These are phyloP conservation scores for Amphipoea oculea DNA, from an alignment of 2,888 invertebrate species.

Conservation along the genomic window DNA sequence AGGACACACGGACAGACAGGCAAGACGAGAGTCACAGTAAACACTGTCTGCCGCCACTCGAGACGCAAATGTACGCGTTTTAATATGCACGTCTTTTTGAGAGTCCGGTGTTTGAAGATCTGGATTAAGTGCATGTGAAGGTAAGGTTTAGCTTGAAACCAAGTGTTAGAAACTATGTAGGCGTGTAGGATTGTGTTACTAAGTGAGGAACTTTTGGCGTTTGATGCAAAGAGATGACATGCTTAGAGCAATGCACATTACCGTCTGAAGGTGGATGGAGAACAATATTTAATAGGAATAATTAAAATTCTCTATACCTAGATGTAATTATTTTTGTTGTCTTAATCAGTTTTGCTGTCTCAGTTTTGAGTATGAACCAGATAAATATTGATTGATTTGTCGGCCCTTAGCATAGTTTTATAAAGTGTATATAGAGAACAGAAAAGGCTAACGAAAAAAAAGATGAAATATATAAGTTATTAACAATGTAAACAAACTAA, in stretches of 20 bases:
- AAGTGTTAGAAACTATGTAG: background rate
- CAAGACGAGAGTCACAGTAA: conserved; percentile 54
- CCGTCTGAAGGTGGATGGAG: background rate
- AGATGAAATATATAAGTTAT: background rate
- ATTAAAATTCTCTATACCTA: background rate
- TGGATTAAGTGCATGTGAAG: conserved; percentile 10
- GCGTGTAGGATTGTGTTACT: background rate
- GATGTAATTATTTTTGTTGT: background rate
- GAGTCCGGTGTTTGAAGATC: conserved; percentile 40
- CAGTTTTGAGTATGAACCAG: background rate
- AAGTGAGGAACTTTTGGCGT: conserved; percentile 9
- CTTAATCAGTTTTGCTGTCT: background rate
- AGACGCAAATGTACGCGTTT: conserved; percentile 54
- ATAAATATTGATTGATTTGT: background rate
- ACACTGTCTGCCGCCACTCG: conserved; percentile 52
- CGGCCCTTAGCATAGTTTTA: background rate
- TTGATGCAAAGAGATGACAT: background rate
- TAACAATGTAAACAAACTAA: background rate
- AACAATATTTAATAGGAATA: background rate
- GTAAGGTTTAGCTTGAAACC: conserved; percentile 3
- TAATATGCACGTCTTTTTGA: conserved; percentile 55
- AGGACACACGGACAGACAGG: conserved; percentile 6
- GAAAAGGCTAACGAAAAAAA: background rate
- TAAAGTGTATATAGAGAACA: background rate
- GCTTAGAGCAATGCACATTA: background rate